These are phyloP conservation scores for Stramonita haemastoma DNA, from an alignment of 2,888 invertebrate species.

Conservation along the genomic window DNA sequence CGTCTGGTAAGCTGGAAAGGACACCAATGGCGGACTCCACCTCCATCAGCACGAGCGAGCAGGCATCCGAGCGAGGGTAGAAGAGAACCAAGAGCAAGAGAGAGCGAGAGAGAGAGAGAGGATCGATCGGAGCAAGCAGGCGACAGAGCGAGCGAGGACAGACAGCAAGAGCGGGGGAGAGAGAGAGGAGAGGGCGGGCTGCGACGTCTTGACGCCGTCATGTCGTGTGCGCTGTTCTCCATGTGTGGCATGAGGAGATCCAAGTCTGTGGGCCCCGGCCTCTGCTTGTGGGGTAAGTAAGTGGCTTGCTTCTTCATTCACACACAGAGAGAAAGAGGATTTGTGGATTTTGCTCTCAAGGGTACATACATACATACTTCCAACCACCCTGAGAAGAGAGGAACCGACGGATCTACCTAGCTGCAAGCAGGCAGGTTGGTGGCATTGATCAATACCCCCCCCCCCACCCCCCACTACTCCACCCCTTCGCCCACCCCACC, in stretches of 20 bases:
- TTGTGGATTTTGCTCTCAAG: not conserved
- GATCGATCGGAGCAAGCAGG: conserved; percentile 32
- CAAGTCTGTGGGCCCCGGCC: conserved; percentile 41
- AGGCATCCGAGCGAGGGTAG: conserved; percentile 18
- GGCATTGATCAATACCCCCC: not conserved
- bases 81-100: not conserved
- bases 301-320: not conserved
- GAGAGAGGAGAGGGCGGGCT: not conserved
- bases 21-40: not conserved
- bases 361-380: too few species aligned
- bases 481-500: not conserved
- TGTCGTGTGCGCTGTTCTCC: conserved; percentile 47
- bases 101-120: not conserved
- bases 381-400: too few species aligned
- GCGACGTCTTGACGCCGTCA: conserved; percentile 33
- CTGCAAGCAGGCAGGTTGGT: not conserved
- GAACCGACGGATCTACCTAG: not conserved
- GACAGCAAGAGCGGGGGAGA: conserved; percentile 24
- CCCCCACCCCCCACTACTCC: not conserved
- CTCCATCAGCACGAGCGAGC: not conserved
- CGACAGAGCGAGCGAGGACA: conserved; percentile 5
- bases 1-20: not conserved
- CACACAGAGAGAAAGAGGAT: not conserved
- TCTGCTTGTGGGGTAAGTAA: conserved; percentile 64
- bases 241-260: conserved; percentile 41